A percentile compares a stretch with the other conserved stretches of the same genome.
Evolutionary conservation across 2,797 vertebrate genomes (phyloP).

Genomic region (Aldrovandia affinis): DNA sequence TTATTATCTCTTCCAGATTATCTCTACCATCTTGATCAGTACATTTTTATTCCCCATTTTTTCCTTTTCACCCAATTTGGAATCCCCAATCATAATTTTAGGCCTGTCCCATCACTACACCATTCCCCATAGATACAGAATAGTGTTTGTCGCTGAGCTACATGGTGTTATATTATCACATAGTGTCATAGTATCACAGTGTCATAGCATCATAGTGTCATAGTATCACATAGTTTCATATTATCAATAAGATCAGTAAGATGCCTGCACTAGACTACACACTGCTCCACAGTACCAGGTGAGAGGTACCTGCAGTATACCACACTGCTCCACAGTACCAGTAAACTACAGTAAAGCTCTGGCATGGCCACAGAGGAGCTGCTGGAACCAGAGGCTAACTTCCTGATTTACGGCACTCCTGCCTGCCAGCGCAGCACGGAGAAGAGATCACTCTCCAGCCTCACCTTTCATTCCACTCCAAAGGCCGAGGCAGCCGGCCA

Average conservation of each 20-base stretch:
- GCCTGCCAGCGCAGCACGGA: not conserved
- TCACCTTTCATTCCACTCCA: not conserved
- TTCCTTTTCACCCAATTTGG: not conserved
- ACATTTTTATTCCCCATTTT: not conserved
- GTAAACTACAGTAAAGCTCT: not conserved
- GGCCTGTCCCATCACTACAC: not conserved
- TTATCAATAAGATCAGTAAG: not conserved
- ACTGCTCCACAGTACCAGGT: no score
- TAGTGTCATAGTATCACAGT: no score
- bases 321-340: not conserved
- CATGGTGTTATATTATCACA: no score
- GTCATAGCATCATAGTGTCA: no score
- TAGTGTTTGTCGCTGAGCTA: no score
- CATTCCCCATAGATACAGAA: no score
- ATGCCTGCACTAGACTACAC: no score
- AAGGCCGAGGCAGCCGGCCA: not conserved
- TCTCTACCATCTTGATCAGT: not conserved
- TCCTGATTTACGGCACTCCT: not conserved
- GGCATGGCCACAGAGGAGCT: not conserved
- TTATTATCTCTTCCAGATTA: no score
- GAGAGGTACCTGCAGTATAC: not conserved
- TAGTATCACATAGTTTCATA: no score
- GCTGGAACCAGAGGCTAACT: not conserved
- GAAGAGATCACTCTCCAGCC: slow-evolving; percentile 8
- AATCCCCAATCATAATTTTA: not conserved